Percentiles rank a stretch among this genome's conserved stretches.
phyloP scores from a whole-genome alignment of 2,797 vertebrate genomes.

The Acrossocheilus fasciatus region DNA sequence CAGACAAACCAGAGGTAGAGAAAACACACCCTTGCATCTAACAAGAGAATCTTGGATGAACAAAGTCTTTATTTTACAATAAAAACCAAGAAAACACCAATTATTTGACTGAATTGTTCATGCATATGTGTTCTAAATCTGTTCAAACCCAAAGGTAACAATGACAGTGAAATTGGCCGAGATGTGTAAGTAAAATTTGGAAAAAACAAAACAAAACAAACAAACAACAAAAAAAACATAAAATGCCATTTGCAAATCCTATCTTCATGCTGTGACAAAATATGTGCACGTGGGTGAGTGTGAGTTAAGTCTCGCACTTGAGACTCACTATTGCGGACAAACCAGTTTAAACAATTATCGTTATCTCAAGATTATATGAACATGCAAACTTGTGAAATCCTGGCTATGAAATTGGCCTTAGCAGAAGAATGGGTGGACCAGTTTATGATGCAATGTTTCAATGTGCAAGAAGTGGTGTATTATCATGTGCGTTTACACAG shows the following conservation, averaged over 20 bases:
- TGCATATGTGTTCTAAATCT: neutral
- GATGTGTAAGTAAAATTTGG: neutral
- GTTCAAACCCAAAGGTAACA: neutral
- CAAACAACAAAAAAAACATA: too few relatives aligned
- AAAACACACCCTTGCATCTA: conserved; percentile 74
- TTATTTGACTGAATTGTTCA: neutral
- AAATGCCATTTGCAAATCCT: neutral
- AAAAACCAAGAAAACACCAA: neutral
- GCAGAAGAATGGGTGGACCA: neutral
- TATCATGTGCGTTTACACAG: neutral
- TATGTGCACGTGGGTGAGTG: conserved; percentile 50
- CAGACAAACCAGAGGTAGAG: conserved; percentile 70
- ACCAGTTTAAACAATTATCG: neutral
- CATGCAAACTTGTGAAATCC: neutral
- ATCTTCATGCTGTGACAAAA: conserved; percentile 11
- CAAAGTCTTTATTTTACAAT: neutral
- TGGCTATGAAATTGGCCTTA: neutral
- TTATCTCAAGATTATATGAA: neutral
- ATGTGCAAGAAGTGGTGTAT: neutral
- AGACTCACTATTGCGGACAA: neutral
- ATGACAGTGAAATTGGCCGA: neutral
- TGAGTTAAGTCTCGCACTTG: conserved; percentile 50
- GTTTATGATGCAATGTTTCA: neutral
- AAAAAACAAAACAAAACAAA: neutral
- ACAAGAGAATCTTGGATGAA: neutral